Evolutionary conservation across 2,888 invertebrate species (phyloP).

Genomic region (Morpho deidamia): DNA sequence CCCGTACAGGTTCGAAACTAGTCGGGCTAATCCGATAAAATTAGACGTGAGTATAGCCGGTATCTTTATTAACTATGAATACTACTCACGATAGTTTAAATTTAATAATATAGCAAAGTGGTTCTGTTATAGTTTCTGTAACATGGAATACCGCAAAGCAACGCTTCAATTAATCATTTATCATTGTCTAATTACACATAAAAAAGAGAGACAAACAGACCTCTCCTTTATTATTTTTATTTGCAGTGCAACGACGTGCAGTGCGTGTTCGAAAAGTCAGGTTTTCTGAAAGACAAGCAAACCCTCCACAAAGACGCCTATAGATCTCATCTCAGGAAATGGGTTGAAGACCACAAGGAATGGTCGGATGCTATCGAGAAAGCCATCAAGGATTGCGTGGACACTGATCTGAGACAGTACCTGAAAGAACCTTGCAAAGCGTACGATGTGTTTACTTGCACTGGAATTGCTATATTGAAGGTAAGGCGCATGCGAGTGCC

Average conservation of each 20-base stretch:
- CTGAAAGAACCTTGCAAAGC: conserved; percentile 57
- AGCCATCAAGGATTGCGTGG: conserved; percentile 58
- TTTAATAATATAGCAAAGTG: too few species aligned
- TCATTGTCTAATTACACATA: too few species aligned
- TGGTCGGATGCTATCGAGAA: conserved; percentile 56
- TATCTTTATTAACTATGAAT: too few species aligned
- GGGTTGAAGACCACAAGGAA: conserved; percentile 47
- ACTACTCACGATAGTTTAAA: too few species aligned
- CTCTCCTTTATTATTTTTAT: background rate
- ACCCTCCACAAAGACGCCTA: conserved; percentile 59
- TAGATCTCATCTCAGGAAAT: conserved; percentile 46
- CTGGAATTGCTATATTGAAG: conserved; percentile 68
- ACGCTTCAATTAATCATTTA: too few species aligned
- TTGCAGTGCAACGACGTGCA: conserved; percentile 64
- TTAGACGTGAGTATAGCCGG: too few species aligned
- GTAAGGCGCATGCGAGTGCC: conserved; percentile 29
- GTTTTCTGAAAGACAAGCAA: conserved; percentile 50
- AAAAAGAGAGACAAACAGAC: too few species aligned
- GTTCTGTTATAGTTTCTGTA: too few species aligned
- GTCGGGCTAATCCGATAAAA: too few species aligned
- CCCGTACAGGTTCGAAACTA: too few species aligned
- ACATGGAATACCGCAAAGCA: too few species aligned
- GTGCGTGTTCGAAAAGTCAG: conserved; percentile 64
- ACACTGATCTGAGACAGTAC: conserved; percentile 57
- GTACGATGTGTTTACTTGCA: conserved; percentile 66